Evolutionary conservation across 2,888 invertebrate species (phyloP).

Genomic region (Habroteleia sp.): DNA sequence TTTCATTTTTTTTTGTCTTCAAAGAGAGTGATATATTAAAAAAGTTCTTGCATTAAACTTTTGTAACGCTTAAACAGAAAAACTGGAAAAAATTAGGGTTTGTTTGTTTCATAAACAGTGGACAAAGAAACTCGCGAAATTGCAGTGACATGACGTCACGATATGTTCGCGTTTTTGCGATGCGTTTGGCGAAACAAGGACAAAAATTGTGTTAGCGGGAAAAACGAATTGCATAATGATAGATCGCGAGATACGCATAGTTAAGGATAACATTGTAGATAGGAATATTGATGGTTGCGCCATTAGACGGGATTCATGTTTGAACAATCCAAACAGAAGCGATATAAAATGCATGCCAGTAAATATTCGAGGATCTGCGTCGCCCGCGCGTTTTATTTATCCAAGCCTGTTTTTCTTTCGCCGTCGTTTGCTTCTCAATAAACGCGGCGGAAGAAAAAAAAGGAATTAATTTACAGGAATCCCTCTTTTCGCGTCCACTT

Average conservation of each 20-base stretch:
- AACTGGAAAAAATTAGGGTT: too few species aligned
- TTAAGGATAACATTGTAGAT: slow-evolving; percentile 40
- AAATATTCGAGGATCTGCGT: slow-evolving; percentile 28
- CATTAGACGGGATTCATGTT: slow-evolving; percentile 35
- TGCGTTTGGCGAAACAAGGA: slow-evolving; percentile 18
- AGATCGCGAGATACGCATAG: slow-evolving; percentile 33
- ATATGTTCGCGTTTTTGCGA: background rate
- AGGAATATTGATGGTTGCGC: slow-evolving; percentile 32
- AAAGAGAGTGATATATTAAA: too few species aligned
- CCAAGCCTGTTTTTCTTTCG: slow-evolving; percentile 6
- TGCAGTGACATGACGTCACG: background rate
- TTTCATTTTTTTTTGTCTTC: too few species aligned
- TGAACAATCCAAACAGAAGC: slow-evolving; percentile 12
- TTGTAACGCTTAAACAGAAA: too few species aligned
- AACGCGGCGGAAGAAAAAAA: slow-evolving; percentile 1
- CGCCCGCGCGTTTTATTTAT: slow-evolving; percentile 18
- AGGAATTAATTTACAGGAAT: slow-evolving; percentile 30
- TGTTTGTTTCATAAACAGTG: too few species aligned
- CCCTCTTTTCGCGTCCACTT: slow-evolving; percentile 17
- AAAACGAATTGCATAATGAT: slow-evolving; percentile 41
- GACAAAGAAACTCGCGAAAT: background rate
- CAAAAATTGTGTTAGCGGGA: slow-evolving; percentile 15
- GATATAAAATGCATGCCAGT: slow-evolving; percentile 19
- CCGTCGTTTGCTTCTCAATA: slow-evolving; percentile 14
- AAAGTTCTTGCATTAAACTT: too few species aligned